Conservation (phyloP, 2,113 vertebrate species). For the Barnardius zonarius region DNA sequence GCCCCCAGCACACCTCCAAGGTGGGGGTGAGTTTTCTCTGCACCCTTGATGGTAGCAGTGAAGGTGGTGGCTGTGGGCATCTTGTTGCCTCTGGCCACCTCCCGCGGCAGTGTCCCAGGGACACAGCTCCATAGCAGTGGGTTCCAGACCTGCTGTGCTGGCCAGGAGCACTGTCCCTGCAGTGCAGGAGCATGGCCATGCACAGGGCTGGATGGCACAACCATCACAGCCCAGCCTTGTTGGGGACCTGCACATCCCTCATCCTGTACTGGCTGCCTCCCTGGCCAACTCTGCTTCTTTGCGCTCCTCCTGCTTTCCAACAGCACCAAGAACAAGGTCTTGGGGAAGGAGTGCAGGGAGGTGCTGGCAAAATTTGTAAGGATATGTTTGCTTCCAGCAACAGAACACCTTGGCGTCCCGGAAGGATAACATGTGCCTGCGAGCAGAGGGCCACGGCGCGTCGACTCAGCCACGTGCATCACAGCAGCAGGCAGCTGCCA, state of each 20-base stretch:
- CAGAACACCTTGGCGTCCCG: not conserved
- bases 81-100: fast-evolving
- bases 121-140: not conserved
- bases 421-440: not conserved
- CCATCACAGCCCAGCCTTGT: too few species aligned
- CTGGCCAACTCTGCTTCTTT: not conserved
- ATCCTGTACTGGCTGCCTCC: not conserved
- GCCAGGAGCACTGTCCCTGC: not conserved
- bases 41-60: not conserved
- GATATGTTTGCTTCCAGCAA: not conserved
- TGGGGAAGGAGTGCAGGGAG: not conserved
- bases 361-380: not conserved
- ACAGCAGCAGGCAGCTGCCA: not conserved
- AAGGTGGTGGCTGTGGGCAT: not conserved
- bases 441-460: not conserved
- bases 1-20: not conserved
- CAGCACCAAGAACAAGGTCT: not conserved
- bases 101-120: not conserved
- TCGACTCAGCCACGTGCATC: not conserved
- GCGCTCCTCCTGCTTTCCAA: not conserved
- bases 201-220: not conserved
- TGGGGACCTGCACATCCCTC: not conserved
- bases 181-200: not conserved
- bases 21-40: not conserved
- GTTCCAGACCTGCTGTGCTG: not conserved